Conservation (phyloP, 37 sponge, comb jelly and placozoan species). For the Agelas oroides region DNA sequence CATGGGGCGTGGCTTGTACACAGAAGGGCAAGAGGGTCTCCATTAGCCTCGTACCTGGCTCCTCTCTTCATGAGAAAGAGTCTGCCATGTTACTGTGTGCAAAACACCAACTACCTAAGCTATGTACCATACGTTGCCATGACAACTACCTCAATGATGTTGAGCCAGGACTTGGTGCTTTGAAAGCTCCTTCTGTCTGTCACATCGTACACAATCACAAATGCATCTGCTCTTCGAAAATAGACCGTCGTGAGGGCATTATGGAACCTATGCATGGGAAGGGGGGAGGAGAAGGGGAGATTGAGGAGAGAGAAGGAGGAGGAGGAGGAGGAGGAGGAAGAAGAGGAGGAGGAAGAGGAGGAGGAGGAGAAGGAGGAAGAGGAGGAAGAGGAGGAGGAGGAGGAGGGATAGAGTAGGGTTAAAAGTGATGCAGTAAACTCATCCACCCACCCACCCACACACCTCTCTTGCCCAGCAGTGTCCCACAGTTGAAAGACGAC, state of each 20-base stretch:
- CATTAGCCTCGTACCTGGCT: background rate
- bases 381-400: constrained; percentile 3
- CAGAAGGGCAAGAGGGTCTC: no score
- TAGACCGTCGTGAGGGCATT: constrained; percentile 56
- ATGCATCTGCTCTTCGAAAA: constrained; percentile 66
- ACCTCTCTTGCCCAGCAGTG: constrained; percentile 74
- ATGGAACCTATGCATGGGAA: constrained; percentile 34
- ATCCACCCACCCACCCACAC: no score
- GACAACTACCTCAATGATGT: no score
- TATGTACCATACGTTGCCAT: no score
- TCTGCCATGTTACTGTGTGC: background rate
- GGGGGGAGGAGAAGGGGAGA: background rate
- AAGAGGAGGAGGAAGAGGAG: background rate
- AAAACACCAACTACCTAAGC: background rate
- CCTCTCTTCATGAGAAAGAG: background rate
- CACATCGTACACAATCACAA: constrained; percentile 70
- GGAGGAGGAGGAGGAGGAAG: background rate
- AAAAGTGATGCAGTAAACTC: background rate
- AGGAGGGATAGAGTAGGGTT: background rate
- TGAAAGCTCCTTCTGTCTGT: constrained; percentile 35
- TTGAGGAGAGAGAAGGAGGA: no score
- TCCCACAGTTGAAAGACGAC: constrained; percentile 75
- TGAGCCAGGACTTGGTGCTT: constrained; percentile 42
- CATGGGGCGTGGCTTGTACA: no score
- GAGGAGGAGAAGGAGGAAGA: constrained; percentile 5